These are phyloP conservation scores for Gallinago jamesoni DNA, from an alignment of 2,113 vertebrate genomes.

Conservation along the genomic window DNA sequence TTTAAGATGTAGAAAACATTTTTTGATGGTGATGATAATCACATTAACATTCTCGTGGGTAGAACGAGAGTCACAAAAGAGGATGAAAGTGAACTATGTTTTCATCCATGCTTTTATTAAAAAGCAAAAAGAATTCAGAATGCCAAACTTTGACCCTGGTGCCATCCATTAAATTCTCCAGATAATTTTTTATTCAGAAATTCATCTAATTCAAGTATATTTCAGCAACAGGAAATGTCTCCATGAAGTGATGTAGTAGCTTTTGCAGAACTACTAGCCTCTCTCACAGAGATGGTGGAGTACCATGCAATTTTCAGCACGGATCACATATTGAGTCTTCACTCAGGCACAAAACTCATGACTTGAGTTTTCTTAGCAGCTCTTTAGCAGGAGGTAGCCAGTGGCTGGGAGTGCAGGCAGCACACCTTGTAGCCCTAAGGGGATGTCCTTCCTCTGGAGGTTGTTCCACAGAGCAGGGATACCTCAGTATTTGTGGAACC, in stretches of 20 bases:
- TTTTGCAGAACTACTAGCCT: not conserved
- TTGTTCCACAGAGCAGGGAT: not conserved
- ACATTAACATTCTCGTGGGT: not conserved
- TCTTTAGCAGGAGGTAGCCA: not conserved
- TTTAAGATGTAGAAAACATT: not conserved
- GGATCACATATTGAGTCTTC: not conserved
- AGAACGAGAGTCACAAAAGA: not conserved
- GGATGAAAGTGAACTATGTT: not conserved
- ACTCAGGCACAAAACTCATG: too few relatives aligned
- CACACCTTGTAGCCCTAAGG: not conserved
- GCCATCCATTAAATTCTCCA: not conserved
- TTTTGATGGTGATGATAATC: not conserved
- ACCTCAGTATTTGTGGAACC: not conserved
- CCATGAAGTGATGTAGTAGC: not conserved
- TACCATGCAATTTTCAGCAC: not conserved
- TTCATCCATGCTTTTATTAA: not conserved
- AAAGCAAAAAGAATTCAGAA: not conserved
- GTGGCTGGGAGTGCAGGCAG: not conserved
- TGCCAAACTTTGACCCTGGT: not conserved
- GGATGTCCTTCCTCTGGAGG: not conserved
- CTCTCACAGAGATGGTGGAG: not conserved
- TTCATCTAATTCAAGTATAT: not conserved
- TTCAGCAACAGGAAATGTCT: not conserved
- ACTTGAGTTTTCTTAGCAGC: not conserved
- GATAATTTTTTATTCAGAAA: not conserved